These are phyloP conservation scores for Heterohyrax brucei DNA, from an alignment of 2,797 vertebrate species.

Conservation along the genomic window DNA sequence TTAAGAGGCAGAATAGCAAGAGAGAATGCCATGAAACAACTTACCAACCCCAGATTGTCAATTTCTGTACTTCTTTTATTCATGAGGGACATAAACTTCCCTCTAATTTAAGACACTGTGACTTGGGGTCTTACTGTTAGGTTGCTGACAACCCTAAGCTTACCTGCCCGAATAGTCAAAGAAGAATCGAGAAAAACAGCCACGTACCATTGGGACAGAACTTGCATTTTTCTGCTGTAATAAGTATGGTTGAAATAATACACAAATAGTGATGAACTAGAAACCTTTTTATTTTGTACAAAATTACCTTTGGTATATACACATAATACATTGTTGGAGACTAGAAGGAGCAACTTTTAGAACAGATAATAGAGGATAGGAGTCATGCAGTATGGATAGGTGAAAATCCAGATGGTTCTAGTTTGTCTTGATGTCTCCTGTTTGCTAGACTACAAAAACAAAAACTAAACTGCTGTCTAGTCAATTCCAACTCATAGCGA, in stretches of 20 bases:
- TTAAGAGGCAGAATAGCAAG: background rate
- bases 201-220: background rate
- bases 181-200: background rate
- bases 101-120: background rate
- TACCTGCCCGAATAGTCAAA: background rate
- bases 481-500: too few species aligned
- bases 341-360: conserved; percentile 24
- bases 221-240: background rate
- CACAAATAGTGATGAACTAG: background rate
- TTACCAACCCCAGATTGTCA: background rate
- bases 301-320: background rate
- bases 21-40: background rate
- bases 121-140: background rate
- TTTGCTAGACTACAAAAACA: background rate
- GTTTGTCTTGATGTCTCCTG: background rate
- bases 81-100: background rate
- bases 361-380: background rate
- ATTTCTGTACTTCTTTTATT: background rate
- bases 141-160: background rate
- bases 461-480: too few species aligned
- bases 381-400: conserved; percentile 14
- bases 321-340: background rate
- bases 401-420: conserved; percentile 44
- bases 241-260: background rate
- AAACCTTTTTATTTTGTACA: background rate